Base-by-base conservation (phyloP, 2,797 vertebrate genomes). In the Enteromius trimaculatus region DNA sequence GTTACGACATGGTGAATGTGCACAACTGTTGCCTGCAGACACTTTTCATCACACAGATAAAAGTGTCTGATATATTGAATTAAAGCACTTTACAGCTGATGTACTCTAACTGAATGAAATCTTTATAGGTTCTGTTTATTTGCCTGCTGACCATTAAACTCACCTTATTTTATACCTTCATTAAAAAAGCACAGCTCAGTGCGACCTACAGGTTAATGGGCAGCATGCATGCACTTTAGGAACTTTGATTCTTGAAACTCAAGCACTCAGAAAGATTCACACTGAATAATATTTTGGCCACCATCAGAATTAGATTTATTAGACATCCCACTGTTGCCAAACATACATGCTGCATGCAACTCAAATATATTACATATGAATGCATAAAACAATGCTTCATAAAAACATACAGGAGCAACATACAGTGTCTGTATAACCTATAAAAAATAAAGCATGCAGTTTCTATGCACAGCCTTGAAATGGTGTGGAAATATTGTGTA, bases 401-500 rank as follows among this genome's bases (percentile, higher is more conserved):
- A 66, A 58, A 23, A 21, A 39, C 58, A 11, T 19, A 74, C 44
- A 69, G 44, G 23, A 68, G 34, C 34, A 34, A 34, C 34, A 34
- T 34, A 34, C 34, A 79, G 60, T 21, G 26, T 34, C 47, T 26
- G 26, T 26, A 44, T 74, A 77, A 31, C 21, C n/a, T 55, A 74
- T 68, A 44, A 21, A 79, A 72, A 74, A 70, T 34, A 64, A 77
- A 29, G 6, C 58, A 70, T 69, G 60, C 16, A 19, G 1, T 3
- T 51, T 72, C 47, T 49, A 78, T 78, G 55, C 21, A 3, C 78
- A 85, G 60, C 66, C 58, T 82, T 79, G 76, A 44, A 37, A 69
- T 29, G 51, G 34, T 79, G 78, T 82, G 74, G 53, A 87, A 83
- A 69, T 82, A 83, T 62, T 71, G 82, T 71, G 77, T 80, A 87